Percentiles rank a stretch among this genome's conserved stretches.
Evolutionary conservation across 1,140 invertebrate species (phyloP).

Genomic region (Metaphire vulgaris): DNA sequence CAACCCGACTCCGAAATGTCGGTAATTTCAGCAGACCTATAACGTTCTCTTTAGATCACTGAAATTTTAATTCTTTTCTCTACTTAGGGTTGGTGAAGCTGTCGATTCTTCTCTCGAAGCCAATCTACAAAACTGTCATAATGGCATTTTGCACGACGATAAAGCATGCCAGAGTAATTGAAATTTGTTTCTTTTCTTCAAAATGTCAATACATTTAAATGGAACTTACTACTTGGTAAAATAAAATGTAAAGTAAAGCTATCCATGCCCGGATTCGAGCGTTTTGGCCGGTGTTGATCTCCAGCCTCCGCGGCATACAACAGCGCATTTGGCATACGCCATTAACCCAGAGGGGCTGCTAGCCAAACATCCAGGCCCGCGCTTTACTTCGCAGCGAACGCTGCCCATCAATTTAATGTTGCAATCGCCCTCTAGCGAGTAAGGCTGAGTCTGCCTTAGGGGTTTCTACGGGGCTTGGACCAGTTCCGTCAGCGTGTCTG

Average conservation of each 20-base stretch:
- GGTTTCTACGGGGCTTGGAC: too few species aligned
- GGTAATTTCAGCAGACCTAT: background rate
- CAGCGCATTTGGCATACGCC: background rate
- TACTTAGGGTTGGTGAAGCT: slow-evolving; percentile 1
- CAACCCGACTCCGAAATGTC: background rate
- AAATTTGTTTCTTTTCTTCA: too few species aligned
- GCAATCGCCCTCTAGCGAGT: too few species aligned
- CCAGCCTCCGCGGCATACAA: background rate
- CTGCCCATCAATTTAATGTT: too few species aligned
- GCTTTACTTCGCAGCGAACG: too few species aligned
- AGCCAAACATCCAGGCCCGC: too few species aligned
- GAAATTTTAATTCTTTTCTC: background rate
- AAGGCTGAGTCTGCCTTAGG: too few species aligned
- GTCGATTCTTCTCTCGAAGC: background rate
- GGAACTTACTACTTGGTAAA: too few species aligned
- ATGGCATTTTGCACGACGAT: too few species aligned
- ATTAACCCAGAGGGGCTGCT: too few species aligned
- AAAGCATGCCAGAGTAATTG: background rate
- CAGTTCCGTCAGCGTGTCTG: too few species aligned
- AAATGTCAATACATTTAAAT: too few species aligned
- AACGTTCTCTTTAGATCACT: background rate
- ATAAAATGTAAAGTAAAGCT: background rate
- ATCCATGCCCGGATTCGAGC: background rate
- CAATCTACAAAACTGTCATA: background rate
- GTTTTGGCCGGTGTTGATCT: background rate